phyloP scores from a whole-genome alignment of 2,113 vertebrate species.

The Proteles cristata region DNA sequence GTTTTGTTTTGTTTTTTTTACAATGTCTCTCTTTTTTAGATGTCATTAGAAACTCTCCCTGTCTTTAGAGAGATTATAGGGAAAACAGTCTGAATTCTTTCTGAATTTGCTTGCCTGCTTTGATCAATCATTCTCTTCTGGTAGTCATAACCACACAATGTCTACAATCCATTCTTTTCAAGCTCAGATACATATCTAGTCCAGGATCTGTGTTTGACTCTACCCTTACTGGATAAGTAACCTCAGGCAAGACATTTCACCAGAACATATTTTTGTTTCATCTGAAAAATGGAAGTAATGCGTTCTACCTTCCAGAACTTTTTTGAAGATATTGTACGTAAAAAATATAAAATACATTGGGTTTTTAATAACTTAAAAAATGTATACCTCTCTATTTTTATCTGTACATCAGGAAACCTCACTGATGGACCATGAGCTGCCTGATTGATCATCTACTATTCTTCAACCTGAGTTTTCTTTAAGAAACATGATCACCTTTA shows the following conservation, averaged over 20 bases:
- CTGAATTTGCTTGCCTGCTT: neutral
- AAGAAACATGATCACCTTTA: neutral
- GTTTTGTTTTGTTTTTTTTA: neutral
- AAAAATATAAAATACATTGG: neutral
- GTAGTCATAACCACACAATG: neutral
- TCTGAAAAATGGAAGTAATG: neutral
- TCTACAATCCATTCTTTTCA: neutral
- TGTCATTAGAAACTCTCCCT: neutral
- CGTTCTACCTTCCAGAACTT: neutral
- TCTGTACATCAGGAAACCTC: neutral
- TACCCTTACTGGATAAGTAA: neutral
- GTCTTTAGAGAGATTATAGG: neutral
- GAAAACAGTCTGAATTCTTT: neutral
- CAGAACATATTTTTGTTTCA: neutral
- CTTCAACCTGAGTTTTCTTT: neutral
- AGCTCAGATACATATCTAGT: neutral
- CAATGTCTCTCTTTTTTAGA: neutral
- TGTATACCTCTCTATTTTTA: neutral
- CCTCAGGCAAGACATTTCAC: neutral
- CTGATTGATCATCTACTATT: neutral
- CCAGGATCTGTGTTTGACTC: neutral
- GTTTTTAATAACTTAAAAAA: neutral
- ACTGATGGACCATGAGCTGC: neutral
- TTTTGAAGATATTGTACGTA: neutral
- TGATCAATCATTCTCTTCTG: neutral